Base-by-base conservation (phyloP, 2,888 invertebrate genomes). In the Cyrtodaria siliqua region DNA sequence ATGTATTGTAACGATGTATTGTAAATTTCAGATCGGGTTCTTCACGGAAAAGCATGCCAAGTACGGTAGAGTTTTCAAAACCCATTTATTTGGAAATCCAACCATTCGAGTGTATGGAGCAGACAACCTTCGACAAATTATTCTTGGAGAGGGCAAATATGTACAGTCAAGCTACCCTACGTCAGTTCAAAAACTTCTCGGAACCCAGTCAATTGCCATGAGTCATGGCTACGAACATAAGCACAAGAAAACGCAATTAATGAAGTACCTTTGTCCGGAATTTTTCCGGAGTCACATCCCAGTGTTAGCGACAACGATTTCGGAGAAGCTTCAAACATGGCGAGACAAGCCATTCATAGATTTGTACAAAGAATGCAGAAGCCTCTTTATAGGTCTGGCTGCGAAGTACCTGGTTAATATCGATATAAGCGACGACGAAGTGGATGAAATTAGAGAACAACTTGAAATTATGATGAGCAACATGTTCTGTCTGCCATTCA, bases 31-130 rank as follows among this genome's bases (percentile, higher is more conserved):
- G 84, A 63, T 75, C 9, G 74, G 73, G 12, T 86, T 85, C 61
- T 85, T 86, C 63, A 59, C 59, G 8, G 70, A 82, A 33, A 78
- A 79, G 38, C 84, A 85, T 12, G 42, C 62, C 12, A 40, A 67
- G 18, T 84, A 85, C 73, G 90, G 90, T 0, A 71, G 74, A 23
- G 72, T 90, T 8, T 90, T 85, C 75, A 88, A 86, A 72, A 90
- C 90, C 1, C 87, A 88, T 63, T 60, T 90, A 27, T 82, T 90
- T 38, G 89, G 90, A 40, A 80, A 80, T 23, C 89, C 89, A 16
- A 86, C 86, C 0, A 77, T 90, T 16, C 79, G 89, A 6, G 82
- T 90, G 18, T 83, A 84, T 33, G 90, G 90, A 4, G 71, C 84
- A 9, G 83, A 87, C n/a, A 86, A 88, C 63, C 70, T 90, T 6